Conservation (phyloP, 2,113 vertebrate species). For the Lagopus muta region DNA sequence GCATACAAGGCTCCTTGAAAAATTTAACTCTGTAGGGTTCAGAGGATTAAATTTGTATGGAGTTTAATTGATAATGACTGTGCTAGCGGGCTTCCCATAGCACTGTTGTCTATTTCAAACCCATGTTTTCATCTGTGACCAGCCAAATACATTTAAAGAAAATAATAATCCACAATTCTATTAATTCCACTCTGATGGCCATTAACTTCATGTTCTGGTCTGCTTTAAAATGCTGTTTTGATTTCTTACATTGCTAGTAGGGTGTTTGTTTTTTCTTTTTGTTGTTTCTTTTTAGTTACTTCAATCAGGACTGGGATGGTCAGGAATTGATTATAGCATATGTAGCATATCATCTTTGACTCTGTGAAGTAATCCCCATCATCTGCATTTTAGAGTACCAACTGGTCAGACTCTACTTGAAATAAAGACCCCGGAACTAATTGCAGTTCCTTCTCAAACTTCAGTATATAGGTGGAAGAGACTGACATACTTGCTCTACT, state of each 20-base stretch:
- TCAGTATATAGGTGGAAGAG: rapidly evolving
- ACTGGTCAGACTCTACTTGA: background rate
- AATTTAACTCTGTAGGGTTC: background rate
- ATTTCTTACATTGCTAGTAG: background rate
- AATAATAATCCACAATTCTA: background rate
- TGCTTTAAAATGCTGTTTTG: rapidly evolving
- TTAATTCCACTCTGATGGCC: background rate
- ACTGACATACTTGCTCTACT: background rate
- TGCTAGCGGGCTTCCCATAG: background rate
- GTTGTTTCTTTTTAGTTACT: background rate
- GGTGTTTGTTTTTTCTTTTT: too few species aligned
- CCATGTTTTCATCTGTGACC: background rate
- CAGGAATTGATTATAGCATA: background rate
- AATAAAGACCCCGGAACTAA: background rate
- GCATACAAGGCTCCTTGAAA: background rate
- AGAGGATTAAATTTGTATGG: background rate
- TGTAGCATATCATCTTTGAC: rapidly evolving
- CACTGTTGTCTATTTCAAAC: background rate
- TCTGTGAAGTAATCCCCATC: background rate
- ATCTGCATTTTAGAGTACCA: background rate
- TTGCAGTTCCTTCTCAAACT: background rate
- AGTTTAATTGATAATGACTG: background rate
- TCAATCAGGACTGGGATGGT: background rate
- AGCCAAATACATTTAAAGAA: background rate
- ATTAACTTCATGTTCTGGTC: background rate